Base-by-base conservation (phyloP, 2,113 vertebrate genomes). In the Amblyopsis rosae region DNA sequence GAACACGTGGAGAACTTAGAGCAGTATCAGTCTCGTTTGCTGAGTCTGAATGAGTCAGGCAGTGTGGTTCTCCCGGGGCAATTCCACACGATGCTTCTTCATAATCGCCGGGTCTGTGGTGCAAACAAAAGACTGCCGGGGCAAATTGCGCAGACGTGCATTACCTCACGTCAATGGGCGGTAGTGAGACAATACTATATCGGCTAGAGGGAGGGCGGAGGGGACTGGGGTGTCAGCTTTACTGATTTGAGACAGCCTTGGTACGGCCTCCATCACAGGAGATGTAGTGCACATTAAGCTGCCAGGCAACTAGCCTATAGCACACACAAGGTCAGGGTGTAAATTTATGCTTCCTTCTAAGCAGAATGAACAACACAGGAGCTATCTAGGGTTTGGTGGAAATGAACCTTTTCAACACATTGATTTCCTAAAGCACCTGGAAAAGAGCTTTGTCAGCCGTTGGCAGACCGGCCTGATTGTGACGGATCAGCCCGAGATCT, bases 331-430 rank as follows among this genome's bases (percentile, higher is more conserved):
- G 90, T 91, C 89, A 88, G 77, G 71, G 70, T 75, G 73, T 69
- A 76, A 87, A 89, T 91, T 91, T 90, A 90, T 90, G 81, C 80
- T 80, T 81, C 70, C 57, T 80, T 74, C 82, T 87, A 80, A 89
- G 78, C 82, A 84, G 82, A 87, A 85, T 83, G 86, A 89, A 85
- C 80, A 77, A 84, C 32, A 13, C 71, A 45, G 78, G 75, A 75
- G 82, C 86, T 84, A 83, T 88, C 83, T 79, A 80, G 73, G 72
- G 73, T 84, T 86, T 86, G 73, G 67, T 82, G 79, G 87, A 89
- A 91, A 90, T 86, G 79, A 90, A 87, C 85, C 91, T 87, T 91
- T 93, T 92, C 88, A 92, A 92, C 90, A 87, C 82, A 86, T 90
- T 86, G 89, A 91, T 91, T 92, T 91, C 84, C 86, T 89, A 88